These are phyloP conservation scores for Pseudorectes ferrugineus DNA, from an alignment of 2,113 vertebrate species.

Conservation along the genomic window DNA sequence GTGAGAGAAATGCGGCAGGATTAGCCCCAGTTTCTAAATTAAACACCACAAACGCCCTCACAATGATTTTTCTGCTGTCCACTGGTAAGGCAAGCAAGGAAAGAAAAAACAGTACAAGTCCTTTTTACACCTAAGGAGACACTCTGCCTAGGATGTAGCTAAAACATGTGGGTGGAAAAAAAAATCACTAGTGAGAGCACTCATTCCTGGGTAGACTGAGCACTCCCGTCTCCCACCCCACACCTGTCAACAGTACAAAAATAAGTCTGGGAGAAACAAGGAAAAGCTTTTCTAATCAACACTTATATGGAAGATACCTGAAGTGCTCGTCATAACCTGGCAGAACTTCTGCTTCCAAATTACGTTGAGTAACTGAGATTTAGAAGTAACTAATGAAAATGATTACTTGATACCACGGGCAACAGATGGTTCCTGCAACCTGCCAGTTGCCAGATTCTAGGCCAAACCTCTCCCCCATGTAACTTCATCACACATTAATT, in stretches of 20 bases:
- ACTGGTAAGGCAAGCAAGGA: background rate
- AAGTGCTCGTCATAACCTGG: background rate
- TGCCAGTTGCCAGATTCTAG: conserved; percentile 24
- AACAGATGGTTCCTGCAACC: conserved; percentile 51
- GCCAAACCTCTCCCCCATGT: conserved; percentile 9
- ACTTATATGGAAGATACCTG: conserved; percentile 6
- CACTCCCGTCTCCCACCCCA: conserved; percentile 24
- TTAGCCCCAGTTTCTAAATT: background rate
- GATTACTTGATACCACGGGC: background rate
- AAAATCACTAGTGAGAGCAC: background rate
- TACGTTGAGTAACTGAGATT: background rate
- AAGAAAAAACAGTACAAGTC: background rate
- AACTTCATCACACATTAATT: conserved; percentile 7
- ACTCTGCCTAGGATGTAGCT: background rate
- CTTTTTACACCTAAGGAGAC: background rate
- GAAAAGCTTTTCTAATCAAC: conserved; percentile 21
- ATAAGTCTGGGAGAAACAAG: background rate
- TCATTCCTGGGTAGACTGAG: background rate
- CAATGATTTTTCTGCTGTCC: background rate
- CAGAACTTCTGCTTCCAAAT: conserved; percentile 42
- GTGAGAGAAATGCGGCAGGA: background rate
- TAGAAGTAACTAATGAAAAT: conserved; percentile 39
- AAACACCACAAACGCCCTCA: background rate
- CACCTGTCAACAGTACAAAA: conserved; percentile 20
- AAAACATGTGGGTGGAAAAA: background rate